These are phyloP conservation scores for Monodelphis domestica DNA, from an alignment of 2,797 vertebrate species.

Conservation along the genomic window DNA sequence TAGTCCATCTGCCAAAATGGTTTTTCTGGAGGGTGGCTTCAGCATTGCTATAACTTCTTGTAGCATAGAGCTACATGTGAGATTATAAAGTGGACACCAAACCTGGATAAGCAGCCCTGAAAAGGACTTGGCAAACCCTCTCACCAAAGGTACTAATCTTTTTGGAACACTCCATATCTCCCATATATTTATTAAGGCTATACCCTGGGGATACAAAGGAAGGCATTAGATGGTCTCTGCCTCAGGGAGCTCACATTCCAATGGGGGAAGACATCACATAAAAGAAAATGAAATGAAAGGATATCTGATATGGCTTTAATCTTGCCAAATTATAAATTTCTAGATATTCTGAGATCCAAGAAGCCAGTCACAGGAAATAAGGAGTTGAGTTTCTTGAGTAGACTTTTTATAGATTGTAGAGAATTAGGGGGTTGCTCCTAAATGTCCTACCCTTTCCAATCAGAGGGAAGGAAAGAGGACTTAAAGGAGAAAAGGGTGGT, in stretches of 20 bases:
- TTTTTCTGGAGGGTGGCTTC: too few relatives aligned
- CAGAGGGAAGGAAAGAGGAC: background rate
- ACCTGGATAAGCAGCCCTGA: too few relatives aligned
- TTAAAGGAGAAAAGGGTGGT: background rate
- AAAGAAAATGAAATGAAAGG: background rate
- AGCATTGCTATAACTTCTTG: too few relatives aligned
- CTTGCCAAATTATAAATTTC: background rate
- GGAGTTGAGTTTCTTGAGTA: background rate
- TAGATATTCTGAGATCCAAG: background rate
- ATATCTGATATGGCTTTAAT: background rate
- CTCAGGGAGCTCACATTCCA: background rate
- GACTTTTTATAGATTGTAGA: background rate
- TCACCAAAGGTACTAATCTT: too few relatives aligned
- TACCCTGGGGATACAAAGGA: background rate
- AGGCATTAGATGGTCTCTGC: background rate
- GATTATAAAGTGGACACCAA: too few relatives aligned
- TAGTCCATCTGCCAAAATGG: too few relatives aligned
- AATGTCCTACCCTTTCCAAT: background rate
- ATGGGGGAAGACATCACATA: background rate
- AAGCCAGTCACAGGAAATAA: background rate
- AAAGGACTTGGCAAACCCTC: too few relatives aligned
- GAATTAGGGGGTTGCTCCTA: background rate
- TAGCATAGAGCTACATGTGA: too few relatives aligned
- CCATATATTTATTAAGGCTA: background rate
- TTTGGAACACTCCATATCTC: too few relatives aligned